phyloP scores from a whole-genome alignment of 2,888 invertebrate species.

The Phaonia tiefii region DNA sequence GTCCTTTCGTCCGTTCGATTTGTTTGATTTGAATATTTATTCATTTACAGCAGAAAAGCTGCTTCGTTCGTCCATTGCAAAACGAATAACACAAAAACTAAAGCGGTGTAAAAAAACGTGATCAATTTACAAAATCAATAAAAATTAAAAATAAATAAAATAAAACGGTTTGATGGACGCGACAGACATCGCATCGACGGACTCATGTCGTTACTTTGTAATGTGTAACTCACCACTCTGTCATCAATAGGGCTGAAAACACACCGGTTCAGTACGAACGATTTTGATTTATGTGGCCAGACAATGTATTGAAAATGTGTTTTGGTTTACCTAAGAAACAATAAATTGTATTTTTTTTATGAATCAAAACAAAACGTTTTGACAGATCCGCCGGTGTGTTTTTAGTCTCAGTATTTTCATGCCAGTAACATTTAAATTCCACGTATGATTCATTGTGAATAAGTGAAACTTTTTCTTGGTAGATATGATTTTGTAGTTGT shows the following conservation, averaged over 20 bases:
- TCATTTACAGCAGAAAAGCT: too few species aligned
- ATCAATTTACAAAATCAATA: constrained; percentile 53
- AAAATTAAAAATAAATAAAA: neutral
- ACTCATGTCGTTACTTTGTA: neutral
- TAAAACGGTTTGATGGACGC: neutral
- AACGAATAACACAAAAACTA: neutral
- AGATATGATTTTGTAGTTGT: neutral
- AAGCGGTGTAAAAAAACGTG: constrained; percentile 42
- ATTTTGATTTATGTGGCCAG: too few species aligned
- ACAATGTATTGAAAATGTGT: too few species aligned
- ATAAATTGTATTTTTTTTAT: too few species aligned
- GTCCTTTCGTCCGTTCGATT: neutral
- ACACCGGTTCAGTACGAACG: too few species aligned
- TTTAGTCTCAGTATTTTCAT: too few species aligned
- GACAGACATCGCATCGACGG: too few species aligned
- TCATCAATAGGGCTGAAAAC: too few species aligned
- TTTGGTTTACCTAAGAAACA: too few species aligned
- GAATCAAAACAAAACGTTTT: too few species aligned
- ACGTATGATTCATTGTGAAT: constrained; percentile 21
- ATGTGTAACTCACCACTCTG: constrained; percentile 15
- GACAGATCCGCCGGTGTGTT: too few species aligned
- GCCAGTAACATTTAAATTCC: constrained; percentile 12
- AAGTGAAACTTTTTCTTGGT: constrained; percentile 28
- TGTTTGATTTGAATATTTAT: neutral
- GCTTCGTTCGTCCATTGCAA: neutral